Evolutionary conservation across 1,140 invertebrate species (phyloP), one percentile per base, ranked within the genome.

Genomic region (Rhagoletis zephyria): DNA sequence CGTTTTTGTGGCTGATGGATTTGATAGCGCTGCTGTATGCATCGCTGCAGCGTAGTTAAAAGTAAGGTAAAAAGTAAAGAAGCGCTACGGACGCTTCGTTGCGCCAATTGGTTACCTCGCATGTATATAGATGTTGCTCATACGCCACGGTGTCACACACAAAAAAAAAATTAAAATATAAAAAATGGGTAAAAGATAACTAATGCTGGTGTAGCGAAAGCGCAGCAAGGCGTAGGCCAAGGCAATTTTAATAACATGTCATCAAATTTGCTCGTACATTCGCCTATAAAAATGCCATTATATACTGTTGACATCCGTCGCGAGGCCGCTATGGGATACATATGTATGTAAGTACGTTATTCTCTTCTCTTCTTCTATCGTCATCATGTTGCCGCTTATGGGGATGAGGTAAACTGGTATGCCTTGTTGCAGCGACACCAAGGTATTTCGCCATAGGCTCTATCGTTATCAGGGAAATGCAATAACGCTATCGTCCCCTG

Each of bases 231-330:
- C 45, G 81, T 59, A 45, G 60, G 56, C 56, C 60, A 85, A n/a
- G 60, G 16, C 85, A 90, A 90, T 91, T 91, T 91, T 91, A 91
- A 91, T 91, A 91, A 91, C 91, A 90, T 90, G 89, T 89, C 91
- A 91, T 91, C 91, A 91, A 91, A 90, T 56, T 87, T 67, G 86
- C 61, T 87, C 86, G 45, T 70, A 42, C 63, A 88, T 51, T 89
- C 89, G 89, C 90, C 88, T 89, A 92, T 92, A 92, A 92, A 92
- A 92, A 92, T 92, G 89, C 90, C 90, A 92, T 92, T 92, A 91
- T 77, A 42, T 88, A 45, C 60, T 45, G 60, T 85, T 77, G 85
- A n/a, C 85, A 88, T 88, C 87, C 87, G 87, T 45, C 19, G 56
- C 14, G 7, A 7, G 51, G 81, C n/a, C 48, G 19, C 81, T 51